Conservation (phyloP, 2,888 invertebrate species). For the Scaptomyza flava region DNA sequence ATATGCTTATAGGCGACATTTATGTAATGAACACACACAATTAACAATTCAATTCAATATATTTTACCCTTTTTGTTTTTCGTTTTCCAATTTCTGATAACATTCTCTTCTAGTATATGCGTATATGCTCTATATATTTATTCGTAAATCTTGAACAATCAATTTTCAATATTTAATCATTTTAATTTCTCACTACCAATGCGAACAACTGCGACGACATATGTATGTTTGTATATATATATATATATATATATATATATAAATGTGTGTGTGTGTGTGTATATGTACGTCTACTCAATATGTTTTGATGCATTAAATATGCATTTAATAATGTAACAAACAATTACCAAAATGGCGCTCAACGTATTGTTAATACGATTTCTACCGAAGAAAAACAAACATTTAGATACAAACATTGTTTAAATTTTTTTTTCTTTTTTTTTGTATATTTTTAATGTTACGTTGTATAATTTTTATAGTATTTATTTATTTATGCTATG, state of each 20-base stretch:
- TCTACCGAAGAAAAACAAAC: constrained; percentile 7
- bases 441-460: constrained; percentile 32
- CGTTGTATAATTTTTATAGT: constrained; percentile 49
- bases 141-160: constrained; percentile 37
- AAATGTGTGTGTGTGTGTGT: not conserved
- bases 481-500: constrained; percentile 68
- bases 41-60: constrained; percentile 30
- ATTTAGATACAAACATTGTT: constrained; percentile 25
- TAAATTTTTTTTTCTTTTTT: constrained; percentile 1
- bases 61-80: not conserved
- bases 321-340: constrained; percentile 36
- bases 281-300: constrained; percentile 9
- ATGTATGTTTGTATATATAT: not conserved
- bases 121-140: constrained; percentile 14
- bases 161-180: constrained; percentile 8
- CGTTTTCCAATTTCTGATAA: constrained; percentile 20
- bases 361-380: constrained; percentile 36
- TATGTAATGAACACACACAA: constrained; percentile 32
- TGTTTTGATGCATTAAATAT: constrained; percentile 9
- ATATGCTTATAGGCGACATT: constrained; percentile 8
- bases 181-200: constrained; percentile 17
- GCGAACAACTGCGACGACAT: constrained; percentile 28
- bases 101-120: constrained; percentile 19
- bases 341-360: constrained; percentile 52
- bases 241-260: too few relatives aligned